Percentiles rank a stretch among this genome's conserved stretches.
These are phyloP conservation scores for Apotomis capreana DNA, from an alignment of 2,888 invertebrate genomes.

Conservation along the genomic window DNA sequence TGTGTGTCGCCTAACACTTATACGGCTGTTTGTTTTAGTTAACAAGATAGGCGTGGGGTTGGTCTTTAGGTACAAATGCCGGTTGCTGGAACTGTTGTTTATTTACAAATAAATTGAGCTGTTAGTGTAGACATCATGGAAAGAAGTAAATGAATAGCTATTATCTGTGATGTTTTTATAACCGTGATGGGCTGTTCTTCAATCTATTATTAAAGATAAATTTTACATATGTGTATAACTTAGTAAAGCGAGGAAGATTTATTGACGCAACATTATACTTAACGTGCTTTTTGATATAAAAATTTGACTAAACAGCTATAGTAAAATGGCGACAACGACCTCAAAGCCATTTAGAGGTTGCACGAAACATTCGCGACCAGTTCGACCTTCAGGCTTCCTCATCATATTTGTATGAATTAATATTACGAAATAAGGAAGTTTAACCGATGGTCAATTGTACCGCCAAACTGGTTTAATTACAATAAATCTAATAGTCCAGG, in stretches of 20 bases:
- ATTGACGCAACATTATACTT: too few relatives aligned
- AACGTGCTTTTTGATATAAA: neutral
- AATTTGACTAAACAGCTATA: neutral
- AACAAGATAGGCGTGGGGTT: too few relatives aligned
- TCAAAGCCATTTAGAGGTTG: conserved; percentile 10
- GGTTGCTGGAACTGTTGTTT: neutral
- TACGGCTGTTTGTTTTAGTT: too few relatives aligned
- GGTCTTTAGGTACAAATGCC: neutral
- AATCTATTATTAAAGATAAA: too few relatives aligned
- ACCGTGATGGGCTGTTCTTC: too few relatives aligned
- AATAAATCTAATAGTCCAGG: conserved; percentile 1
- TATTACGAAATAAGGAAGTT: conserved; percentile 32
- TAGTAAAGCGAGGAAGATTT: too few relatives aligned
- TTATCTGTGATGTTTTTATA: too few relatives aligned
- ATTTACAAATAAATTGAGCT: too few relatives aligned
- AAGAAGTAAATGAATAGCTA: too few relatives aligned
- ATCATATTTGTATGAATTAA: conserved; percentile 10
- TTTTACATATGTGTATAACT: too few relatives aligned
- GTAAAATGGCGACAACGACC: neutral
- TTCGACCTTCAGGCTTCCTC: conserved; percentile 30
- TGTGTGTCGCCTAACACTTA: neutral
- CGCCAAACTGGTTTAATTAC: conserved; percentile 7
- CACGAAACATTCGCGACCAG: conserved; percentile 18
- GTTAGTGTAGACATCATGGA: too few relatives aligned
- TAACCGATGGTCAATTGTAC: conserved; percentile 24